Percentiles rank a stretch among this genome's conserved stretches.
Conservation (phyloP, 1,140 invertebrate genomes). For the Carposina sasakii region DNA sequence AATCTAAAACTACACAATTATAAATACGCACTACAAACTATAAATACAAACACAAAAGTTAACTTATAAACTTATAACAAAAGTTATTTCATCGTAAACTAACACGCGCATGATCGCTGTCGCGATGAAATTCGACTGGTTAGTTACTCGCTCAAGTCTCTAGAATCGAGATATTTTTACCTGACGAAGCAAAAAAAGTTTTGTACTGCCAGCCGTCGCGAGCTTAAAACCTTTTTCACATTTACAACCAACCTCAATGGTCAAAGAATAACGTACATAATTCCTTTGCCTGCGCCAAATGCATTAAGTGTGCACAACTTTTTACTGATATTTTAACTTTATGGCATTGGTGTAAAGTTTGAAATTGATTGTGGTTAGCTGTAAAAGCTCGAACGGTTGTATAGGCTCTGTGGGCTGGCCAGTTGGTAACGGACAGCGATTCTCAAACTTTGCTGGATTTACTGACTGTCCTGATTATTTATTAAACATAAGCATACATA, state of each 20-base stretch:
- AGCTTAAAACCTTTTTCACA: constrained; percentile 29
- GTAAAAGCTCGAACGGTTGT: constrained; percentile 37
- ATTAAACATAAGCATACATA: constrained; percentile 12
- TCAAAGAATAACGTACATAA: too few species aligned
- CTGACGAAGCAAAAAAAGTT: constrained; percentile 62
- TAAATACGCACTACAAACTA: too few species aligned
- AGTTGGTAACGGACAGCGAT: constrained; percentile 50
- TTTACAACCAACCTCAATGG: not conserved
- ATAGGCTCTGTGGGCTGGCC: constrained; percentile 48
- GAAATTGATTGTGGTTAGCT: constrained; percentile 9
- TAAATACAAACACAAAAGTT: too few species aligned
- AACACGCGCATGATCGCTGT: too few species aligned
- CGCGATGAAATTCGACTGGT: too few species aligned
- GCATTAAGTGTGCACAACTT: too few species aligned
- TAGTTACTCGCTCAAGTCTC: too few species aligned
- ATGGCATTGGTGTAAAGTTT: not conserved
- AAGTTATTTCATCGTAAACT: too few species aligned
- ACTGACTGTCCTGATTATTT: constrained; percentile 2
- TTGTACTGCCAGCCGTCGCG: constrained; percentile 29
- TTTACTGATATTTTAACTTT: constrained; percentile 18
- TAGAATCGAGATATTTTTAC: constrained; percentile 69
- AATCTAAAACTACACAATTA: too few species aligned
- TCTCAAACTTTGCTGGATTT: constrained; percentile 38
- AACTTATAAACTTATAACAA: too few species aligned
- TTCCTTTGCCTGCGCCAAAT: too few species aligned